Evolutionary conservation across 2,888 invertebrate species (phyloP).

Genomic region (Athalia cordata): DNA sequence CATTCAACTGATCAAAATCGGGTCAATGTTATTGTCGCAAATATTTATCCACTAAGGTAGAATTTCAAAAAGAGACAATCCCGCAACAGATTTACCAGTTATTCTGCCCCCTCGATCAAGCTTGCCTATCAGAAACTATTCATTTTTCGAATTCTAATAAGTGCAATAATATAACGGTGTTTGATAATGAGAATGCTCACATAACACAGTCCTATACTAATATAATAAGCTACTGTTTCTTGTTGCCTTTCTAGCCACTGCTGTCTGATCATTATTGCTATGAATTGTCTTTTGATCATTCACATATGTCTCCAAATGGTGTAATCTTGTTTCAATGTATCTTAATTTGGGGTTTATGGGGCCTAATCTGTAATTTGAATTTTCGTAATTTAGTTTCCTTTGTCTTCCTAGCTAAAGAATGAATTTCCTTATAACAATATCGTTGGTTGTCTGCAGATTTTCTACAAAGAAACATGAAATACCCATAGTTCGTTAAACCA

Average conservation of each 20-base stretch:
- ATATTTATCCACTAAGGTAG: neutral
- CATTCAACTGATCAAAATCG: neutral
- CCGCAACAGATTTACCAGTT: neutral
- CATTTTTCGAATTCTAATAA: no score
- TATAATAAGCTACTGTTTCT: no score
- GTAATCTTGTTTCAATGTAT: neutral
- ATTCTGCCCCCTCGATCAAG: no score
- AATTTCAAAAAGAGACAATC: neutral
- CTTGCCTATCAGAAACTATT: no score
- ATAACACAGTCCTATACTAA: no score
- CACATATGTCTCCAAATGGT: constrained; percentile 4
- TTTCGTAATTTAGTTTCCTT: neutral
- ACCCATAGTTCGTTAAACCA: no score
- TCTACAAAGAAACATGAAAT: no score
- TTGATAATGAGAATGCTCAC: no score
- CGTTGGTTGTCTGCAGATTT: no score
- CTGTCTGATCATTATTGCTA: neutral
- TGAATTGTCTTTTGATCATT: neutral
- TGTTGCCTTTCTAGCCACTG: neutral
- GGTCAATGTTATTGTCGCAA: no score
- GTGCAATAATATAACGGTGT: neutral
- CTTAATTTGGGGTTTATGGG: neutral
- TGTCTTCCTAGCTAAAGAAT: neutral
- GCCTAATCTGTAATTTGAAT: neutral
- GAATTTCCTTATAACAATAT: neutral